A percentile compares a stretch with the other conserved stretches of the same genome.
Evolutionary conservation across 2,888 invertebrate species (phyloP).

Genomic region (Xestobium rufovillosum): DNA sequence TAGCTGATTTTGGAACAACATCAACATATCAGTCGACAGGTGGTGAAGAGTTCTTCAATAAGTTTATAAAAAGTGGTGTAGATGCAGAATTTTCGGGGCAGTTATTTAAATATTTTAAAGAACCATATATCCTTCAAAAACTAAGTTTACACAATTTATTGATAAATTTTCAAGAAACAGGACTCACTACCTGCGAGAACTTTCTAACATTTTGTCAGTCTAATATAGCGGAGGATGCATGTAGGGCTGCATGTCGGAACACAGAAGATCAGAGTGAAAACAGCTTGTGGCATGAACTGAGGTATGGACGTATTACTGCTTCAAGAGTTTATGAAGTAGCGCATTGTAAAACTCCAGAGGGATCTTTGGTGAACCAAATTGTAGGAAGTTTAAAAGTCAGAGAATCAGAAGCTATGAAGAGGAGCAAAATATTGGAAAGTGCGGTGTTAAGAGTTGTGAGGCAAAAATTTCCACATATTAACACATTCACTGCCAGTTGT

Average conservation of each 20-base stretch:
- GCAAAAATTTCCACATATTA: too few species aligned
- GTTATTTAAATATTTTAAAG: too few species aligned
- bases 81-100: too few species aligned
- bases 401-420: conserved; percentile 18
- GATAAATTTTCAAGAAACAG: too few species aligned
- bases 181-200: too few species aligned
- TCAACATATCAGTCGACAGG: conserved; percentile 19
- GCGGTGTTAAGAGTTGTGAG: conserved; percentile 9
- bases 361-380: conserved; percentile 22
- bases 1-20: conserved; percentile 14
- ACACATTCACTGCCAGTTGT: too few species aligned
- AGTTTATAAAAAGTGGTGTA: conserved; percentile 20
- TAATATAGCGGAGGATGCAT: conserved; percentile 18
- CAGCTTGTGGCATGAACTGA: conserved; percentile 28
- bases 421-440: conserved; percentile 13
- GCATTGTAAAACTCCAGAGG: conserved; percentile 27
- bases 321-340: conserved; percentile 30
- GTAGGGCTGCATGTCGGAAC: too few species aligned
- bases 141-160: too few species aligned
- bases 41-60: conserved; percentile 15
- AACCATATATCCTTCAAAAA: too few species aligned
- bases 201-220: too few species aligned
- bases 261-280: conserved; percentile 17
- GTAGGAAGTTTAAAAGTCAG: conserved; percentile 23
- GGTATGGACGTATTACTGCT: conserved; percentile 32